These are phyloP conservation scores for Parelbella ahira DNA, from an alignment of 2,888 invertebrate genomes.

Conservation along the genomic window DNA sequence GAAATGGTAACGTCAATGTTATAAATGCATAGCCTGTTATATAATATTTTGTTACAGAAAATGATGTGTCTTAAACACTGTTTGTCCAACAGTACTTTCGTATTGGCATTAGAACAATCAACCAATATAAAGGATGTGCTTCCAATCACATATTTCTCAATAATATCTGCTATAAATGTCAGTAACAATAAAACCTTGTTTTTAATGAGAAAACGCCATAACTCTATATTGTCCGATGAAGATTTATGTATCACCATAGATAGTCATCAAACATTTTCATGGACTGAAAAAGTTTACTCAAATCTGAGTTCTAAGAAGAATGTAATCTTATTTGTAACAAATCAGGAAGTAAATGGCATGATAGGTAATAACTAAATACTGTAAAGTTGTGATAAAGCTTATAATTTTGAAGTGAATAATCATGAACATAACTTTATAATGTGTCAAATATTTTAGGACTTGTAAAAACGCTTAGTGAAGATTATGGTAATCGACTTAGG, in stretches of 20 bases:
- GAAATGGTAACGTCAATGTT: no score
- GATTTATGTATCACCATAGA: no score
- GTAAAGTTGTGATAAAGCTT: no score
- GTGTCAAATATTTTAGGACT: not conserved
- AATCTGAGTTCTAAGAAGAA: slow-evolving; percentile 6
- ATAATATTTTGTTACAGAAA: slow-evolving; percentile 2
- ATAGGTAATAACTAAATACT: slow-evolving; percentile 5
- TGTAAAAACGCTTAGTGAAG: not conserved
- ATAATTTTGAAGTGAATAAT: no score
- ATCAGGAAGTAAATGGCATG: slow-evolving; percentile 5
- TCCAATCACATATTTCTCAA: no score
- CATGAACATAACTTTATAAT: not conserved
- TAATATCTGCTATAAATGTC: no score
- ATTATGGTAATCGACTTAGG: not conserved
- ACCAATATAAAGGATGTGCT: no score
- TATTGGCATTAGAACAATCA: not conserved
- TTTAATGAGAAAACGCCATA: no score
- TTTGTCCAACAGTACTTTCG: not conserved
- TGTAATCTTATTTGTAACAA: slow-evolving; percentile 7
- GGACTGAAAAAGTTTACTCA: not conserved
- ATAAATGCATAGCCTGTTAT: no score
- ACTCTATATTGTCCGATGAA: no score
- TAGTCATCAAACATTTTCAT: not conserved
- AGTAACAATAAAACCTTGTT: no score
- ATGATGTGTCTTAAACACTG: slow-evolving; percentile 1